Evolutionary conservation across 2,797 vertebrate species (phyloP), one percentile per base, ranked within the genome.

Genomic region (Bradypodion pumilum): DNA sequence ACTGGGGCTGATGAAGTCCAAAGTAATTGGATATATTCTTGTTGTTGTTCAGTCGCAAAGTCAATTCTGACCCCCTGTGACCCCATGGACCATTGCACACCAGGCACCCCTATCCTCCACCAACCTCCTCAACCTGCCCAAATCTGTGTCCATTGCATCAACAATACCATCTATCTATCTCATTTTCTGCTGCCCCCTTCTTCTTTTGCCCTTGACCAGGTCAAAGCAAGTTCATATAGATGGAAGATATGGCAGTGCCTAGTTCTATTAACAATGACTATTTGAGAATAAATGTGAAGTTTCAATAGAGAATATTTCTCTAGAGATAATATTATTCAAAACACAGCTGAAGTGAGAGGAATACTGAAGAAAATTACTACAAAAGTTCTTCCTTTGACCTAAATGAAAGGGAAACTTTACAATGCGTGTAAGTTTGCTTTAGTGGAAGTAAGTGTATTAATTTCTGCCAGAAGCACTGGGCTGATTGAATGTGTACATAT

Each of bases 401-500:
- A 42, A 66, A 82, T 66, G 44, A 75, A 59, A n/a, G 21, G 10
- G 6, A n/a, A 66, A 75, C 66, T 52, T 63, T 63, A 12, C 65
- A 52, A 52, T 66, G 10, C 42, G 37, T 25, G 1, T 60, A 60
- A 56, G 42, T 76, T 76, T 56, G 25, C 15, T 2, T 74, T 37
- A 37, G 29, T 35, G 19, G 52, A 85, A 81, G 80, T 85, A n/a
- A n/a, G 82, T 87, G 74, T 82, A 76, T 79, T 74, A n/a, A 1
- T 77, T 0, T 0, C 37, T 87, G 23, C 49, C 73, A 79, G 27
- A 75, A 46, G 79, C 7, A 89, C 80, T 70, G 77, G 73, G 66
- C 56, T 85, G 84, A 86, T 86, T 93, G 91, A 78, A 8, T 12
- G 16, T 66, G 77, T 83, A 85, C 7, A 52, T 29, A 9, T 44